Percentiles rank a stretch among this genome's conserved stretches.
Evolutionary conservation across 37 sponge, comb jelly and placozoan genomes (phyloP).

Genomic region (Spongilla lacustris): DNA sequence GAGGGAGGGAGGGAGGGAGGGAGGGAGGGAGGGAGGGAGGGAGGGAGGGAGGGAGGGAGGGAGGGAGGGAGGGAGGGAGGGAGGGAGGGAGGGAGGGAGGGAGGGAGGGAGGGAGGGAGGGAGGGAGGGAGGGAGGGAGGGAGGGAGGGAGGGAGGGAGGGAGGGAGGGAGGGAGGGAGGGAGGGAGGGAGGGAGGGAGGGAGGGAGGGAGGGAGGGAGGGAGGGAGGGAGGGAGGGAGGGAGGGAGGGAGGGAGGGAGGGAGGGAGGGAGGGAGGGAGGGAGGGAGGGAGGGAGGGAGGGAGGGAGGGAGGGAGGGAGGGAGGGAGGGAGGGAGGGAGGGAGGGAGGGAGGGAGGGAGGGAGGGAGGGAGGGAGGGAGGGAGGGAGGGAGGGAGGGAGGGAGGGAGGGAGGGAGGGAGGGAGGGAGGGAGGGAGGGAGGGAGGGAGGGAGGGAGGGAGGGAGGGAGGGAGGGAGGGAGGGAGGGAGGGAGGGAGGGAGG

Average conservation of each 20-base stretch:
- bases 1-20: slow-evolving; percentile 1
- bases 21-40: not conserved
- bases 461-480: no score
- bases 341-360: no score
- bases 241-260: not conserved
- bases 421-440: no score
- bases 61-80: no score
- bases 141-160: not conserved
- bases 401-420: no score
- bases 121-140: no score
- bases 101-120: not conserved
- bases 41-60: no score
- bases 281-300: not conserved
- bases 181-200: not conserved
- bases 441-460: no score
- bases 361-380: no score
- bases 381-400: no score
- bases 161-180: not conserved
- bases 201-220: not conserved
- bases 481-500: no score
- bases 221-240: not conserved
- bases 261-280: not conserved
- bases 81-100: no score
- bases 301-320: not conserved
- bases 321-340: not conserved